These are phyloP conservation scores for Chamaetylas fuelleborni DNA, from an alignment of 2,113 vertebrate genomes.

Conservation along the genomic window DNA sequence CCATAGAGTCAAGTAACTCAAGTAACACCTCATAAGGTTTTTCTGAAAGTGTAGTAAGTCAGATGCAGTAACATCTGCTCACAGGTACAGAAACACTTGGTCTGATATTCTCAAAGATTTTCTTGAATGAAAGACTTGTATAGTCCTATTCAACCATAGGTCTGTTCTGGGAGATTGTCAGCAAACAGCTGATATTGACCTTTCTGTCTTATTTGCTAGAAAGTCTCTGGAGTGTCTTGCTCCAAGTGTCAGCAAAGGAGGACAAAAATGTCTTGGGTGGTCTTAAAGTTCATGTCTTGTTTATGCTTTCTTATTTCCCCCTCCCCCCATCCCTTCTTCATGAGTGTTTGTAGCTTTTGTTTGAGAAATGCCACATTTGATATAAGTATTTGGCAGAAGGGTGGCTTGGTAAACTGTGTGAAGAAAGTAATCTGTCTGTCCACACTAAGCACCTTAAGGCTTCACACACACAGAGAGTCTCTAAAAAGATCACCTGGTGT, in stretches of 20 bases:
- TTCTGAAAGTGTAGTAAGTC: background rate
- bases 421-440: background rate
- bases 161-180: background rate
- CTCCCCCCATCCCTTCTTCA: background rate
- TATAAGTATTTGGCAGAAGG: background rate
- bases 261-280: background rate
- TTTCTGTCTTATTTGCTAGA: background rate
- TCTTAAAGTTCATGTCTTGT: background rate
- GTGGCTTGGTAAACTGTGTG: background rate
- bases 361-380: background rate
- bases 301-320: background rate
- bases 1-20: background rate
- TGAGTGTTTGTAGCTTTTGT: background rate
- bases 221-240: background rate
- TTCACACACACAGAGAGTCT: background rate
- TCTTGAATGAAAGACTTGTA: background rate
- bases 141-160: rapidly evolving
- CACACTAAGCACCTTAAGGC: background rate
- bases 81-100: background rate
- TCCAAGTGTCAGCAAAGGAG: background rate
- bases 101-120: background rate
- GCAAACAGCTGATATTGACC: background rate
- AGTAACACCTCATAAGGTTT: background rate
- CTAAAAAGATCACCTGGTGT: background rate
- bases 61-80: background rate